Conservation (phyloP, 2,797 vertebrate species). For the Catostomus latipinnis region DNA sequence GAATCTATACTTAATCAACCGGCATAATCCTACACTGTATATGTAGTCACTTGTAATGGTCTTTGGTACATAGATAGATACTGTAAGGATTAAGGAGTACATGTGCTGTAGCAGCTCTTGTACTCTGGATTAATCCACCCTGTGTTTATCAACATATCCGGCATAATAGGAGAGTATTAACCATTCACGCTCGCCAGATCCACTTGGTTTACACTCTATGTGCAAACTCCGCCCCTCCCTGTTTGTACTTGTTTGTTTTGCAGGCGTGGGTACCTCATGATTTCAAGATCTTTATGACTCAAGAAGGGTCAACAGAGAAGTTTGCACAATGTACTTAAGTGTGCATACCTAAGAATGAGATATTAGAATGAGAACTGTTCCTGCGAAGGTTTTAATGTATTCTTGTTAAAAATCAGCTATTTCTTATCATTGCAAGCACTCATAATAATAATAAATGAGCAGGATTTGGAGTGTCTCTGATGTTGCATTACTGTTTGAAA, state of each 20-base stretch:
- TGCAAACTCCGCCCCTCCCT: conserved; percentile 25
- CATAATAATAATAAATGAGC: not conserved
- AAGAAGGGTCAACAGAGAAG: conserved; percentile 76
- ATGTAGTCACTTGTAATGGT: not conserved
- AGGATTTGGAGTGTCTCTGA: not conserved
- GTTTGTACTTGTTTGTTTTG: conserved; percentile 54
- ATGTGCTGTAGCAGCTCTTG: conserved; percentile 7
- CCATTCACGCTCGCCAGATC: conserved; percentile 5
- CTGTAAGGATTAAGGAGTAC: conserved; percentile 18
- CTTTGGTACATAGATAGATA: not conserved
- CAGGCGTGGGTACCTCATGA: conserved; percentile 59
- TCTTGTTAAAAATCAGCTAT: not conserved
- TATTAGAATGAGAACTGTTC: not conserved
- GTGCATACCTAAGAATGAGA: too few species aligned
- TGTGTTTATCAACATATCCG: conserved; percentile 22
- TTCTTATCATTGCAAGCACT: not conserved
- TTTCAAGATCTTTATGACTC: conserved; percentile 71
- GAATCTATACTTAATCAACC: not conserved
- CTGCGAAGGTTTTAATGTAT: conserved; percentile 6
- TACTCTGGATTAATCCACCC: conserved; percentile 10
- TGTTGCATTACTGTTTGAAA: not conserved
- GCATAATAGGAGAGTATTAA: conserved; percentile 24
- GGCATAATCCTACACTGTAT: not conserved
- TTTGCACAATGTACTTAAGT: conserved; percentile 46
- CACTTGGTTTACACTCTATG: conserved; percentile 28